Evolutionary conservation across 2,797 vertebrate species (phyloP), one percentile per base, ranked within the genome.

Genomic region (Neosilurus mollespiculum): DNA sequence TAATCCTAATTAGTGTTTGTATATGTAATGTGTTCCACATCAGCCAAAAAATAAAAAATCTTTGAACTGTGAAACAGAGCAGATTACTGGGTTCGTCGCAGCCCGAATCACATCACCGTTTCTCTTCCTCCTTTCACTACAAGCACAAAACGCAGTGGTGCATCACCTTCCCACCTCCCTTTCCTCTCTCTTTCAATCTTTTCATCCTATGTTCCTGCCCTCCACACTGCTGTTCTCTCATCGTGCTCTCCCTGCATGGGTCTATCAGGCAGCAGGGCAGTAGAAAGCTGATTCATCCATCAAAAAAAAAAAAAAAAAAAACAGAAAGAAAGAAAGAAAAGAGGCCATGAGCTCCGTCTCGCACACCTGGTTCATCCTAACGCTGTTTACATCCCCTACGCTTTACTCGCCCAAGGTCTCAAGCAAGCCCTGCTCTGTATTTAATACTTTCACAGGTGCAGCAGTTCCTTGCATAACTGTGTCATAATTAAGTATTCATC

Each of bases 111-210:
- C 37, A 18, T 30, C 24, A 34, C 81, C 8, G 49, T 37, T 56
- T 43, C 71, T 71, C 30, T 61, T 69, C 67, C 15, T 58, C 67
- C 72, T 67, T 56, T 77, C 64, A 62, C 56, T 53, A 22, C 69
- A 43, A 62, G 81, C 70, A 76, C 71, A 82, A 82, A 76, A 82
- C 59, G 61, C 81, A 82, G 78, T 62, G 51, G 83, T 71, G 51
- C 43, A 34, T 80, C 73, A 84, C 83, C 78, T 83, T 82, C 76
- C 83, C 66, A 67, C 73, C 75, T 70, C 12, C 30, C 53, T 54
- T 85, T 75, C 81, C 83, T 88, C 85, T 86, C 85, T 81, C 87
- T 80, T 85, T 86, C 82, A 85, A 72, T 84, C 83, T 86, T 53
- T 81, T 78, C 76, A 67, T 80, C 81, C 84, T 71, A 66, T 59